Conservation (phyloP, 2,888 invertebrate genomes). For the Emmelina monodactyla region DNA sequence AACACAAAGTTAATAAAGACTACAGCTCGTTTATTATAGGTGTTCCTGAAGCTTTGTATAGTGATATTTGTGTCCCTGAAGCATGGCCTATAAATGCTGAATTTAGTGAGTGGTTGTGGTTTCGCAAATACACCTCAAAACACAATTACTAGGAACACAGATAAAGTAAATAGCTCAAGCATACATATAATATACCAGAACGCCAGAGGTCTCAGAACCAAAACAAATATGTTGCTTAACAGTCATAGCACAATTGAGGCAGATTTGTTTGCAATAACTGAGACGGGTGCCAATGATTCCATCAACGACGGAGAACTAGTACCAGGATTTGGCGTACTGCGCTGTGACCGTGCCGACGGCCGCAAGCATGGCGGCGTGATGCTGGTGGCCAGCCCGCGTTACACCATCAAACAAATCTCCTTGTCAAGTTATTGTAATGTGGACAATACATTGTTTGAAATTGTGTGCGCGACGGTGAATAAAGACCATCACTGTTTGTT, state of each 20-base stretch:
- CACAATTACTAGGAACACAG: slow-evolving; percentile 2
- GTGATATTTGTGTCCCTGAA: slow-evolving; percentile 5
- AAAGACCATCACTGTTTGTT: neutral
- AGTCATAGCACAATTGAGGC: neutral
- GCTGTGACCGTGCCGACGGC: slow-evolving; percentile 12
- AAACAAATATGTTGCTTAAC: neutral
- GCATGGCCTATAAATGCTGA: slow-evolving; percentile 14
- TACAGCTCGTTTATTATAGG: slow-evolving; percentile 15
- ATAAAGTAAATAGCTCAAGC: neutral
- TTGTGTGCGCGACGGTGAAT: slow-evolving; percentile 1
- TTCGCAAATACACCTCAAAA: slow-evolving; percentile 10
- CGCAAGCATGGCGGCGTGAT: slow-evolving; percentile 12
- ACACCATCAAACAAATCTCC: slow-evolving; percentile 1
- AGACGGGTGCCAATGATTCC: slow-evolving; percentile 2
- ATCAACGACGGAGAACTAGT: slow-evolving; percentile 12
- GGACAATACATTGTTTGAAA: neutral
- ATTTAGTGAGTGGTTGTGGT: slow-evolving; percentile 15
- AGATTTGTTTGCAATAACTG: slow-evolving; percentile 1
- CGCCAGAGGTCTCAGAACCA: slow-evolving; percentile 3
- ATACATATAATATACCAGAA: slow-evolving; percentile 1
- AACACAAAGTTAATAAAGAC: slow-evolving; percentile 12
- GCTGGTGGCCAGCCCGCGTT: slow-evolving; percentile 8
- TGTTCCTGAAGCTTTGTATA: slow-evolving; percentile 12
- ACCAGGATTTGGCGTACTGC: slow-evolving; percentile 9
- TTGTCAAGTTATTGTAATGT: neutral